Conservation (phyloP, 2,888 invertebrate species). For the Agelastica alni region DNA sequence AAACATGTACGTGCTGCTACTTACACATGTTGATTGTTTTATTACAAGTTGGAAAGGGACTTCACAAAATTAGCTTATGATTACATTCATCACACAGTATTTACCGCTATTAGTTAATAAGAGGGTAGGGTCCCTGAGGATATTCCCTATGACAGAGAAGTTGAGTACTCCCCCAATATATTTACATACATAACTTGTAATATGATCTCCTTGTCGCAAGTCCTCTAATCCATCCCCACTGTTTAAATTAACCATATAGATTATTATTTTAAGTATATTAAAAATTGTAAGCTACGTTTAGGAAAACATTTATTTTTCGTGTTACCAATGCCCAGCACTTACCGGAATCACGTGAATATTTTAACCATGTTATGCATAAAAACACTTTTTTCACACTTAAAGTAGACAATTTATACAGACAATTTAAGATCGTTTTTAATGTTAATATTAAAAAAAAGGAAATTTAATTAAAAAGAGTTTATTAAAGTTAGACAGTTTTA, state of each 20-base stretch:
- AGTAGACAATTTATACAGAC: too few relatives aligned
- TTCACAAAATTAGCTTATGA: constrained; percentile 56
- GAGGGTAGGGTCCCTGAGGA: constrained; percentile 51
- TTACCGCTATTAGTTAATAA: constrained; percentile 58
- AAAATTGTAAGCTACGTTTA: too few relatives aligned
- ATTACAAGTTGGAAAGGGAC: constrained; percentile 37
- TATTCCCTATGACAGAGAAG: constrained; percentile 41
- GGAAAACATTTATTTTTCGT: too few relatives aligned
- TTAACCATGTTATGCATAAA: too few relatives aligned
- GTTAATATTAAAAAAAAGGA: too few relatives aligned
- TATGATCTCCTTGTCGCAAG: constrained; percentile 46
- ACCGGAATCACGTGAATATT: too few relatives aligned
- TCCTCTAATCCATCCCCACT: constrained; percentile 31
- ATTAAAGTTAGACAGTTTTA: too few relatives aligned
- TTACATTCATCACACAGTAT: constrained; percentile 58
- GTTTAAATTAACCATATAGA: constrained; percentile 34
- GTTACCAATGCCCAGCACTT: too few relatives aligned
- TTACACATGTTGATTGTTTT: constrained; percentile 55
- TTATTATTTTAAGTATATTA: constrained; percentile 8
- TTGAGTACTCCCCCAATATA: constrained; percentile 41
- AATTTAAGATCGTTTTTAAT: too few relatives aligned
- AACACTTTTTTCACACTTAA: too few relatives aligned
- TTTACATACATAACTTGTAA: constrained; percentile 52
- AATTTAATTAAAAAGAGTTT: too few relatives aligned
- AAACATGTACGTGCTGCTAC: constrained; percentile 43